phyloP scores from a whole-genome alignment of 2,888 invertebrate species.

The Eurois occulta region DNA sequence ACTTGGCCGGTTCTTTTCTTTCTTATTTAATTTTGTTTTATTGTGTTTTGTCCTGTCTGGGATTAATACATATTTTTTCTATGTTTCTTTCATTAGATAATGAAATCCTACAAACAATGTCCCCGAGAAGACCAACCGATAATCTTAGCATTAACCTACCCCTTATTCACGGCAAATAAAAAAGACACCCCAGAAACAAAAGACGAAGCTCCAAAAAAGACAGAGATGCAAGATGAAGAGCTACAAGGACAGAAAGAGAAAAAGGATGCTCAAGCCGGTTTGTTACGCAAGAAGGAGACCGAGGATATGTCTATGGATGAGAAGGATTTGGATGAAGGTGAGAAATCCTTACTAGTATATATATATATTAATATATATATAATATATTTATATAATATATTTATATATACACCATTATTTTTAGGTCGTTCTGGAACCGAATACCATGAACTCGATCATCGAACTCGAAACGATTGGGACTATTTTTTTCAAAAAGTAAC shows the following conservation, averaged over 20 bases:
- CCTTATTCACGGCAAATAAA: conserved; percentile 90
- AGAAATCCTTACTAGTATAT: too few species aligned
- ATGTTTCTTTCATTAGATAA: conserved; percentile 73
- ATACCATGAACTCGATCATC: too few species aligned
- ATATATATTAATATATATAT: too few species aligned
- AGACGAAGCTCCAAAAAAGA: conserved; percentile 18
- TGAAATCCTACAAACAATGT: conserved; percentile 80
- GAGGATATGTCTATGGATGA: conserved; percentile 20
- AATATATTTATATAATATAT: too few species aligned
- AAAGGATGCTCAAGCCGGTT: conserved; percentile 15
- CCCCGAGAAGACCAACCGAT: conserved; percentile 88
- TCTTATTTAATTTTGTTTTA: too few species aligned
- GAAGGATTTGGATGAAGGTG: conserved; percentile 34
- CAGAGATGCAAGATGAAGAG: conserved; percentile 35
- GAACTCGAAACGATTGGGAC: too few species aligned
- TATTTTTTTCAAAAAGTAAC: too few species aligned
- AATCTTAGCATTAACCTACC: conserved; percentile 95
- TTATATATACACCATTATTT: too few species aligned
- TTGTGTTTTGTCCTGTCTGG: too few species aligned
- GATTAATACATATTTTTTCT: too few species aligned
- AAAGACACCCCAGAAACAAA: conserved; percentile 67
- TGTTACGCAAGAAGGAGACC: conserved; percentile 23
- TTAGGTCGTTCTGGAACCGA: too few species aligned
- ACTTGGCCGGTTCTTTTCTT: too few species aligned
- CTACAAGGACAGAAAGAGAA: conserved; percentile 16